phyloP scores from a whole-genome alignment of 2,888 invertebrate genomes.

The Dicyrtoma fusca region DNA sequence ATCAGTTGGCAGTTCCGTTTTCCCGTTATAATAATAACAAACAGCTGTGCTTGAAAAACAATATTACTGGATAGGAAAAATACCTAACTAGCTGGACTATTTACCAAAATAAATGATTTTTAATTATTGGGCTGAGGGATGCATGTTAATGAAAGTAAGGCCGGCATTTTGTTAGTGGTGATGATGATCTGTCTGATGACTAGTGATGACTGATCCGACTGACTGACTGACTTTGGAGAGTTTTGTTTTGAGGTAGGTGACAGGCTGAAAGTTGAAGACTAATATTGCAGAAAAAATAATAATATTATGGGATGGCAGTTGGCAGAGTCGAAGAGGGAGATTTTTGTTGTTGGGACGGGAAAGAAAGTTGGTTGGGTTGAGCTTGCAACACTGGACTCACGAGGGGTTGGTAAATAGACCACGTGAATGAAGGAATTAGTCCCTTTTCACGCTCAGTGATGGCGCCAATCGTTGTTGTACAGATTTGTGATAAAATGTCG shows the following conservation, averaged over 20 bases:
- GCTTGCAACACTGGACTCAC: slow-evolving; percentile 15
- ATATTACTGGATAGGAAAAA: too few relatives aligned
- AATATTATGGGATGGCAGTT: neutral
- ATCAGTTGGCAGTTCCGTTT: too few relatives aligned
- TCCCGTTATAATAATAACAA: too few relatives aligned
- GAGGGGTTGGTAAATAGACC: slow-evolving; percentile 19
- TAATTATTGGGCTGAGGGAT: too few relatives aligned
- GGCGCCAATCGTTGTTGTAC: slow-evolving; percentile 65
- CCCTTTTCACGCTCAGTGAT: slow-evolving; percentile 57
- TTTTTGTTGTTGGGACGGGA: neutral
- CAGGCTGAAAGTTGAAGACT: neutral
- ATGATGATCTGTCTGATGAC: too few relatives aligned
- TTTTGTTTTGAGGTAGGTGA: neutral
- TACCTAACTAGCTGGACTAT: too few relatives aligned
- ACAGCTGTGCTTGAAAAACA: too few relatives aligned
- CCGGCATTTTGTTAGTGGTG: too few relatives aligned
- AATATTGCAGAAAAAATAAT: neutral
- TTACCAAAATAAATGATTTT: too few relatives aligned
- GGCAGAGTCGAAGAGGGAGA: neutral
- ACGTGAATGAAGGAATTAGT: slow-evolving; percentile 14
- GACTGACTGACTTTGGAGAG: too few relatives aligned
- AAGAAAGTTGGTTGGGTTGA: neutral
- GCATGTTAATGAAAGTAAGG: too few relatives aligned
- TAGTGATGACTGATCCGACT: too few relatives aligned
- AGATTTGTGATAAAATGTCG: slow-evolving; percentile 61